A percentile compares a stretch with the other conserved stretches of the same genome.
These are phyloP conservation scores for Hippoglossus hippoglossus DNA, from an alignment of 2,797 vertebrate genomes.

Conservation along the genomic window DNA sequence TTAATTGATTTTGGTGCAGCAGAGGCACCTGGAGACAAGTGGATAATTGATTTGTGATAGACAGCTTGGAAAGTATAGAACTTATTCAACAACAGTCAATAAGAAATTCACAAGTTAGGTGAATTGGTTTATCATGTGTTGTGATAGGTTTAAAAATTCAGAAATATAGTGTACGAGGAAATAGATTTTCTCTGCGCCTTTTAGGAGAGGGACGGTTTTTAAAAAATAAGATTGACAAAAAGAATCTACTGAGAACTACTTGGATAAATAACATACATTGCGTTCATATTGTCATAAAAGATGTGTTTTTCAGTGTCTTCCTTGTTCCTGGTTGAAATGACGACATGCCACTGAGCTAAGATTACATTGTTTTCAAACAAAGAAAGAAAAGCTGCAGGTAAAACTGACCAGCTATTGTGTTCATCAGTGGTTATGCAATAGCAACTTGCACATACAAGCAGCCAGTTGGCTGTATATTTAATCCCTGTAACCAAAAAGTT, in stretches of 20 bases:
- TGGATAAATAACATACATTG: background rate
- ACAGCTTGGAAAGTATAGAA: background rate
- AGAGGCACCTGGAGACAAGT: constrained; percentile 22
- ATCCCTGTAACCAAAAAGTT: background rate
- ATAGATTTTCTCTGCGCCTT: background rate
- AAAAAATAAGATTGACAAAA: background rate
- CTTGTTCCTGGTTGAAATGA: constrained; percentile 68
- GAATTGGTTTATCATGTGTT: background rate
- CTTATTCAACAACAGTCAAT: background rate
- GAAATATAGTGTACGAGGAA: constrained; percentile 6
- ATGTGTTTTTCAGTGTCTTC: constrained; percentile 28
- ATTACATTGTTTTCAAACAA: constrained; percentile 18
- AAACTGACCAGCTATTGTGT: background rate
- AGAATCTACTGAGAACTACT: background rate
- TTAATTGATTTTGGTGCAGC: background rate
- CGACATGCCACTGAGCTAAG: constrained; percentile 48
- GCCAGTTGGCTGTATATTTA: background rate
- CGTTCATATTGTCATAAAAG: background rate
- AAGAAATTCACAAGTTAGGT: background rate
- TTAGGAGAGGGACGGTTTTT: background rate
- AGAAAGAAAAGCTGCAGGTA: constrained; percentile 13
- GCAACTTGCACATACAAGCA: background rate
- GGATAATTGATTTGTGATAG: constrained; percentile 25
- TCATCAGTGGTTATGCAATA: background rate
- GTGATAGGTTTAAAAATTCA: background rate